A percentile compares a stretch with the other conserved stretches of the same genome.
Evolutionary conservation across 2,113 vertebrate species (phyloP).

Genomic region (Meriones unguiculatus): DNA sequence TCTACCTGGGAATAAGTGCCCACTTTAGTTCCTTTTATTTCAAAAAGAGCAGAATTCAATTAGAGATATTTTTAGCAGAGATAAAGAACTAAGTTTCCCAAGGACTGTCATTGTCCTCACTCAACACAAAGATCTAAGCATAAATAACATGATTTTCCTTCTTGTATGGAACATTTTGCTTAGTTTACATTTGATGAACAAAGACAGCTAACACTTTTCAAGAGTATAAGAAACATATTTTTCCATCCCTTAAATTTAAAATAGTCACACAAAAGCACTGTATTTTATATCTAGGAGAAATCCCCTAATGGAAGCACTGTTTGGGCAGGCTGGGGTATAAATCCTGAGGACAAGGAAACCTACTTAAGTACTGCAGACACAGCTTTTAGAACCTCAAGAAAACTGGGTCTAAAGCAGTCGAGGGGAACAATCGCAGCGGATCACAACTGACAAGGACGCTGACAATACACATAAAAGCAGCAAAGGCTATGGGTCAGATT

Average conservation of each 20-base stretch:
- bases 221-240: neutral
- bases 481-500: conserved; percentile 1
- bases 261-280: conserved; percentile 29
- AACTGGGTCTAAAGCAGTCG: neutral
- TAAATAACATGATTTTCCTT: conserved; percentile 71
- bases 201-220: conserved; percentile 47
- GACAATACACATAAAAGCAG: neutral
- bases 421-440: neutral
- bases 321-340: neutral
- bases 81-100: conserved; percentile 67
- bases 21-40: conserved; percentile 58
- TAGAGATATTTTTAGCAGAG: conserved; percentile 74
- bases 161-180: conserved; percentile 53
- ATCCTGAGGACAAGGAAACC: conserved; percentile 35
- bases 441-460: neutral
- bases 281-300: conserved; percentile 58
- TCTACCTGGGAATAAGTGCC: conserved; percentile 13
- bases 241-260: conserved; percentile 52
- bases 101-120: conserved; percentile 63
- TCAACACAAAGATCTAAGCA: conserved; percentile 52
- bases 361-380: conserved; percentile 58
- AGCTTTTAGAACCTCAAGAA: conserved; percentile 15
- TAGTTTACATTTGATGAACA: conserved; percentile 69
- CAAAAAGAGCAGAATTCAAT: conserved; percentile 67
- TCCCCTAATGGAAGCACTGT: conserved; percentile 4